phyloP scores from a whole-genome alignment of 2,888 invertebrate genomes.

The Philereme transversata region DNA sequence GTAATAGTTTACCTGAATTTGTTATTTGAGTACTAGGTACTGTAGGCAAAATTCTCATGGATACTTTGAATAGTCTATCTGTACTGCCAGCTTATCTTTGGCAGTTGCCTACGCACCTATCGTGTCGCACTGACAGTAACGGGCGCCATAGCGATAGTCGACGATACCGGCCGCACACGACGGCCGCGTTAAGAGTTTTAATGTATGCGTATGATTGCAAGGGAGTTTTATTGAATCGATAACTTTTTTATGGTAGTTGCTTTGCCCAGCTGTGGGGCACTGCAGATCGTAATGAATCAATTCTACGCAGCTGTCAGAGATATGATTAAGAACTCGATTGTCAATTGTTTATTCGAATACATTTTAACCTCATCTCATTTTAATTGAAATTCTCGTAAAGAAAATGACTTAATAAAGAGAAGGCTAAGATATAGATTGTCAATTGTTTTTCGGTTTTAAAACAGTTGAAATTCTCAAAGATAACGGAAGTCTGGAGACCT shows the following conservation, averaged over 20 bases:
- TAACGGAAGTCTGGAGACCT: too few relatives aligned
- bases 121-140: slow-evolving; percentile 70
- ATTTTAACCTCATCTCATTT: too few relatives aligned
- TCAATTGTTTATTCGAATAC: background rate
- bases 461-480: too few relatives aligned
- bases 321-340: background rate
- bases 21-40: too few relatives aligned
- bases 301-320: background rate
- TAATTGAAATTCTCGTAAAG: too few relatives aligned
- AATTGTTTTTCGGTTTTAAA: too few relatives aligned
- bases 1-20: too few relatives aligned
- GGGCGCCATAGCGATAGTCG: slow-evolving; percentile 68
- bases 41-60: background rate
- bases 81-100: slow-evolving; percentile 50
- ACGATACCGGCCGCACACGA: slow-evolving; percentile 76
- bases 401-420: too few relatives aligned
- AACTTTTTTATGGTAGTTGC: slow-evolving; percentile 22
- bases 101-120: slow-evolving; percentile 60
- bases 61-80: slow-evolving; percentile 36
- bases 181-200: slow-evolving; percentile 42
- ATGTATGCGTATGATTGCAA: slow-evolving; percentile 42
- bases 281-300: slow-evolving; percentile 1
- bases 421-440: too few relatives aligned
- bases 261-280: slow-evolving; percentile 18
- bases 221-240: slow-evolving; percentile 37